phyloP scores from a whole-genome alignment of 2,888 invertebrate genomes.

The Parapristionchus giblindavisi region DNA sequence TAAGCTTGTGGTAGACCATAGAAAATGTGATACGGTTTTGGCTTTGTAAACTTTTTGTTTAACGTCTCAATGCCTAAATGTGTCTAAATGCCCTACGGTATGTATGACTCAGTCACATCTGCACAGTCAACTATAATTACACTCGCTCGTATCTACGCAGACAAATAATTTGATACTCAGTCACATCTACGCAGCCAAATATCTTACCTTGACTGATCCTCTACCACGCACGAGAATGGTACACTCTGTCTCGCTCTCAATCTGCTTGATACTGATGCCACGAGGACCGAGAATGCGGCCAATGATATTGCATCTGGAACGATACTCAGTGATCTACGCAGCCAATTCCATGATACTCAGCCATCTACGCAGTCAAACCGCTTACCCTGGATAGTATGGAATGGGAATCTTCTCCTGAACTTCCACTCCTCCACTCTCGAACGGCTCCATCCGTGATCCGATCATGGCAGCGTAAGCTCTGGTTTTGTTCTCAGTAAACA shows the following conservation, averaged over 20 bases:
- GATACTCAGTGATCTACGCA: neutral
- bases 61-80: too few species aligned
- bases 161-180: neutral
- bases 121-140: too few species aligned
- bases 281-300: slow-evolving; percentile 62
- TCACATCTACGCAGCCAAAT: too few species aligned
- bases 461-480: slow-evolving; percentile 19
- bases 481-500: too few species aligned
- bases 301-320: slow-evolving; percentile 40
- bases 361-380: too few species aligned
- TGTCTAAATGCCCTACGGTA: too few species aligned
- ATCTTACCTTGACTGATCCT: slow-evolving; percentile 59
- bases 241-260: slow-evolving; percentile 58
- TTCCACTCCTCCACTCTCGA: slow-evolving; percentile 24
- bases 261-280: slow-evolving; percentile 60
- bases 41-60: too few species aligned
- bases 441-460: neutral
- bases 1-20: too few species aligned
- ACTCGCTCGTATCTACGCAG: too few species aligned
- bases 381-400: slow-evolving; percentile 30
- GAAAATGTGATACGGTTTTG: too few species aligned
- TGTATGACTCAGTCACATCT: too few species aligned
- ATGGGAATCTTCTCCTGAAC: slow-evolving; percentile 37
- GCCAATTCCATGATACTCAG: neutral
- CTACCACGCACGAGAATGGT: slow-evolving; percentile 60